A percentile compares a stretch with the other conserved stretches of the same genome.
phyloP scores from a whole-genome alignment of 1,140 invertebrate species.

The Drosophila chauvacae region DNA sequence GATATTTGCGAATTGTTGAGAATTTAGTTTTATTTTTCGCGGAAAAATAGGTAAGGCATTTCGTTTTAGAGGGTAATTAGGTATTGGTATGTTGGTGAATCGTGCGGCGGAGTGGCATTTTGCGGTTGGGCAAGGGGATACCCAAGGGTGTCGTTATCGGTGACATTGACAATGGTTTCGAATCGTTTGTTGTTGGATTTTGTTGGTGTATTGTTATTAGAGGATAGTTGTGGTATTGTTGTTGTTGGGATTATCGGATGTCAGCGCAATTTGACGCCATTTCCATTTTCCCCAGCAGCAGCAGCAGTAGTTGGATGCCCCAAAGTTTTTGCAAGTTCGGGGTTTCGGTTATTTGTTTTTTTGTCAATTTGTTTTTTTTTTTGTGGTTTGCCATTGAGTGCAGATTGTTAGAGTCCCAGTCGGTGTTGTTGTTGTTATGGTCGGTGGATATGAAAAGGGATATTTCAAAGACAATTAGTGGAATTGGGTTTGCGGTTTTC shows the following conservation, averaged over 20 bases:
- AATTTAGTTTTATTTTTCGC: neutral
- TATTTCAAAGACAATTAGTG: constrained; percentile 83
- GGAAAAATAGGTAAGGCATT: neutral
- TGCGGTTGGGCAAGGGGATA: constrained; percentile 32
- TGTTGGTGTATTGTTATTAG: constrained; percentile 30
- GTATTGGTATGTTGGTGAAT: neutral
- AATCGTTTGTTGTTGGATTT: constrained; percentile 38
- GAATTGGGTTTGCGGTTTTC: constrained; percentile 78
- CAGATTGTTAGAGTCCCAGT: constrained; percentile 41
- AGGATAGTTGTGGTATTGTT: constrained; percentile 34
- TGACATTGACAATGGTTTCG: constrained; percentile 69
- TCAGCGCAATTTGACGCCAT: constrained; percentile 84
- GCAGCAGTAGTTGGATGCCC: constrained; percentile 35
- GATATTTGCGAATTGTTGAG: neutral
- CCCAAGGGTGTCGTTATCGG: constrained; percentile 47
- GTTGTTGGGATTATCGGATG: constrained; percentile 70
- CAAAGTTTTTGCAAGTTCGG: constrained; percentile 70
- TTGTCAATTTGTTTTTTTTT: constrained; percentile 36
- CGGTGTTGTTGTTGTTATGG: constrained; percentile 44
- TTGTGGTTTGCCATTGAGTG: constrained; percentile 45
- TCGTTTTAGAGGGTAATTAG: too few relatives aligned
- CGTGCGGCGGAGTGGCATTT: neutral
- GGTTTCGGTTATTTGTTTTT: constrained; percentile 34
- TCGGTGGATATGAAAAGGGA: constrained; percentile 70
- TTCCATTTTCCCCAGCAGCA: constrained; percentile 63